Conservation (phyloP, 2,113 vertebrate species). For the Balaeniceps rex region DNA sequence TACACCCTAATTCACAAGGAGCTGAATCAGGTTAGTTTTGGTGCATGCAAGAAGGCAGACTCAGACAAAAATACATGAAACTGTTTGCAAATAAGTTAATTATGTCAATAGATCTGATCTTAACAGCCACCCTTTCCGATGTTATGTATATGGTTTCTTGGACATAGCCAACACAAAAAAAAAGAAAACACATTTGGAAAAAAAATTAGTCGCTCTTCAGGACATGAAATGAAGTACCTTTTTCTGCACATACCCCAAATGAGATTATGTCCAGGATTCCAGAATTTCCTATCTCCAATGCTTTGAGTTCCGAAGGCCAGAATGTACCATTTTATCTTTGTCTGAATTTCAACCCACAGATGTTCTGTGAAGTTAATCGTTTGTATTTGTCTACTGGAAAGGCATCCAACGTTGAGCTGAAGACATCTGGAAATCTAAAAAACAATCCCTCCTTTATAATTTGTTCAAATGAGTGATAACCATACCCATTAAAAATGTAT, state of each 20-base stretch:
- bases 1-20: conserved; percentile 44
- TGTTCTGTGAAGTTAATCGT: background rate
- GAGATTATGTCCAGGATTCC: background rate
- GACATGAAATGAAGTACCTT: background rate
- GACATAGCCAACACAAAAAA: background rate
- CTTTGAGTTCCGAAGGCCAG: background rate
- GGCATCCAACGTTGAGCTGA: background rate
- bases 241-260: background rate
- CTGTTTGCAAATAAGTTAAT: conserved; percentile 64
- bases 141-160: background rate
- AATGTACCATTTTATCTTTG: background rate
- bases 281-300: background rate
- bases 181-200: background rate
- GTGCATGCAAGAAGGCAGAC: background rate
- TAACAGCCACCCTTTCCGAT: background rate
- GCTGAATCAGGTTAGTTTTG: conserved; percentile 41
- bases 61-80: conserved; percentile 32
- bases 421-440: conserved; percentile 48
- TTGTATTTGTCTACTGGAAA: conserved; percentile 26
- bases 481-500: conserved; percentile 48
- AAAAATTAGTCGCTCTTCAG: background rate
- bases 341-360: conserved; percentile 12
- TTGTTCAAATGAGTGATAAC: conserved; percentile 50
- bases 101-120: conserved; percentile 15
- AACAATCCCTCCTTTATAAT: conserved; percentile 29